phyloP scores from a whole-genome alignment of 2,113 vertebrate genomes.

The Sorex araneus region DNA sequence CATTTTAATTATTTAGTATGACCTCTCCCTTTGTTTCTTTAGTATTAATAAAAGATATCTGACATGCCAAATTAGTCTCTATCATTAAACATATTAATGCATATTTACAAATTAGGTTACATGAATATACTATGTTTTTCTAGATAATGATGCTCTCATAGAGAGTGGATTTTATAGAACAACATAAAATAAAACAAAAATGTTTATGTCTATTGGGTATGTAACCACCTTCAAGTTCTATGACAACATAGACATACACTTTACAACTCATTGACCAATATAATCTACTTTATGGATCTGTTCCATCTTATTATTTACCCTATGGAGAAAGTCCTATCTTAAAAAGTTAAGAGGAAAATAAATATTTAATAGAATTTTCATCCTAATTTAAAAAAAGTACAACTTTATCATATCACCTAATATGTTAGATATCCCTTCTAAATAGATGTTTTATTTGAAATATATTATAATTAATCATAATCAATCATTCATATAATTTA shows the following conservation, averaged over 20 bases:
- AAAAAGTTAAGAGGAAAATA: slow-evolving; percentile 36
- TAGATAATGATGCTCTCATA: background rate
- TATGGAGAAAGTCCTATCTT: slow-evolving; percentile 72
- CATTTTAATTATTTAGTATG: background rate
- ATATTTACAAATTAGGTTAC: slow-evolving; percentile 81
- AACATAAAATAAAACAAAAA: background rate
- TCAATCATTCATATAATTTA: background rate
- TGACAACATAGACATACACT: slow-evolving; percentile 59
- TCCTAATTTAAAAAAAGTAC: background rate
- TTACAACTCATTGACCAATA: slow-evolving; percentile 69
- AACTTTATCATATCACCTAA: background rate
- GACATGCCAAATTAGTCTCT: slow-evolving; percentile 11
- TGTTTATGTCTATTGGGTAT: background rate
- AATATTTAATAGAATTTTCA: slow-evolving; percentile 61
- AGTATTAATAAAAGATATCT: background rate
- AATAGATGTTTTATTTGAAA: slow-evolving; percentile 6
- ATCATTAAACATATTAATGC: background rate
- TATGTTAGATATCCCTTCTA: background rate
- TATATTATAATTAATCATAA: slow-evolving; percentile 7
- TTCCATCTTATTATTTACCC: slow-evolving; percentile 75
- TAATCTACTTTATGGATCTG: slow-evolving; percentile 66
- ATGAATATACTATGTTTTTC: slow-evolving; percentile 17
- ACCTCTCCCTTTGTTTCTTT: background rate
- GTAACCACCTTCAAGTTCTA: background rate
- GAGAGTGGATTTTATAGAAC: background rate